Evolutionary conservation across 2,888 invertebrate genomes (phyloP).

Genomic region (Nymphalis c-album): DNA sequence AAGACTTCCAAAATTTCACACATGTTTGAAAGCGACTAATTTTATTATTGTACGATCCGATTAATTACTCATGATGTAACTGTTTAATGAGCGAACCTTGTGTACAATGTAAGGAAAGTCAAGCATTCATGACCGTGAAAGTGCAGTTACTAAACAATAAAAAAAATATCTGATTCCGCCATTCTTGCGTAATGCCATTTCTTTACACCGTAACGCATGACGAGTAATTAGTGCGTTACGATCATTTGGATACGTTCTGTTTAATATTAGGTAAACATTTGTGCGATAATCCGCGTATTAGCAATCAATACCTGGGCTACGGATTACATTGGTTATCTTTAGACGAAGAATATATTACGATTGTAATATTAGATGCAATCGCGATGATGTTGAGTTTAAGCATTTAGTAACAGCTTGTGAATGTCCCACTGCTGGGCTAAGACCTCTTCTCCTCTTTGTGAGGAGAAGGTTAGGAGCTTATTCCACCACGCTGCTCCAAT

Average conservation of each 20-base stretch:
- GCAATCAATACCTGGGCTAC: background rate
- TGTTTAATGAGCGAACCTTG: constrained; percentile 28
- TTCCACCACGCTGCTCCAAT: no score
- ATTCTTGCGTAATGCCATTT: constrained; percentile 38
- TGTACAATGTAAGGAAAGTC: constrained; percentile 65
- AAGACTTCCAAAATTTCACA: background rate
- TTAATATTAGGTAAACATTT: constrained; percentile 31
- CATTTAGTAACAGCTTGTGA: no score
- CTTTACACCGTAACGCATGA: constrained; percentile 23
- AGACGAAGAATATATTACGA: no score
- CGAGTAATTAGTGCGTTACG: constrained; percentile 44
- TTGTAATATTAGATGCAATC: no score
- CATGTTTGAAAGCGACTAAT: constrained; percentile 12
- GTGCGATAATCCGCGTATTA: constrained; percentile 7
- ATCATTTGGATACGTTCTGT: constrained; percentile 36
- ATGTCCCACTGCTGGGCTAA: no score
- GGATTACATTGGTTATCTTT: background rate
- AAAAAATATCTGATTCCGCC: constrained; percentile 56
- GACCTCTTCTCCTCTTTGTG: no score
- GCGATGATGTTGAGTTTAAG: no score
- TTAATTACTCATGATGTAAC: constrained; percentile 30
- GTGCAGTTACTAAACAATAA: constrained; percentile 58
- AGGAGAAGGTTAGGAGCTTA: no score
- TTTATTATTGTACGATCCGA: constrained; percentile 20
- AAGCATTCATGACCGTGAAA: constrained; percentile 72